Percentiles rank a stretch among this genome's conserved stretches.
phyloP scores from a whole-genome alignment of 1,140 invertebrate species.

The Polypedilum vanderplanki region DNA sequence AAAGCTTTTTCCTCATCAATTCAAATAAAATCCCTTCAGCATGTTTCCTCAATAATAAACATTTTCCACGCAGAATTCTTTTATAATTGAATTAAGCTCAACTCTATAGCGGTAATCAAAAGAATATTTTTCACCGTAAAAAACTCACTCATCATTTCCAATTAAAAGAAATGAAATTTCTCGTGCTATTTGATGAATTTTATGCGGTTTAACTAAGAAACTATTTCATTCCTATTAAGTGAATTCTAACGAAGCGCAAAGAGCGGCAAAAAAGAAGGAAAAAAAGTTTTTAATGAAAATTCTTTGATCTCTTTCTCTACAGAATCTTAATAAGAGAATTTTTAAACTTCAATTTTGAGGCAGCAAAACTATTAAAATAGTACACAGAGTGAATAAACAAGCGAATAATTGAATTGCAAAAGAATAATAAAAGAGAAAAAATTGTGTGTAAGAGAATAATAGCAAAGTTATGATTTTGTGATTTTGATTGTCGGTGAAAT shows the following conservation, averaged over 20 bases:
- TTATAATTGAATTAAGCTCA: background rate
- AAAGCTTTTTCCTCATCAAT: too few species aligned
- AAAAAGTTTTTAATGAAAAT: constrained; percentile 1
- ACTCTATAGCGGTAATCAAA: background rate
- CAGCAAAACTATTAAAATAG: background rate
- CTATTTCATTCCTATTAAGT: background rate
- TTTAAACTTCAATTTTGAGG: background rate
- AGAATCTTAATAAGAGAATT: background rate
- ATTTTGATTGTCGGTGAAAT: background rate
- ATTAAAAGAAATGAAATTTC: constrained; percentile 10
- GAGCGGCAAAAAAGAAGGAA: background rate
- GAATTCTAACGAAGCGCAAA: background rate
- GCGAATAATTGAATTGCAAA: background rate
- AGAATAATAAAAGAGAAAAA: too few species aligned
- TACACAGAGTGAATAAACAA: background rate
- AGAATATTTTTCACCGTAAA: constrained; percentile 6
- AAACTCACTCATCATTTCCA: background rate
- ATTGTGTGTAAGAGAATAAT: background rate
- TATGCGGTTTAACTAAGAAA: background rate
- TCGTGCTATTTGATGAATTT: constrained; percentile 12
- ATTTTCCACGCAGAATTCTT: too few species aligned
- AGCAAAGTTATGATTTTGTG: background rate
- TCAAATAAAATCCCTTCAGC: too few species aligned
- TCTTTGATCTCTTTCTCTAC: constrained; percentile 15
- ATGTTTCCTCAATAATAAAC: too few species aligned